Base-by-base conservation (phyloP, 2,113 vertebrate species). In the Muscicapa adusta region DNA sequence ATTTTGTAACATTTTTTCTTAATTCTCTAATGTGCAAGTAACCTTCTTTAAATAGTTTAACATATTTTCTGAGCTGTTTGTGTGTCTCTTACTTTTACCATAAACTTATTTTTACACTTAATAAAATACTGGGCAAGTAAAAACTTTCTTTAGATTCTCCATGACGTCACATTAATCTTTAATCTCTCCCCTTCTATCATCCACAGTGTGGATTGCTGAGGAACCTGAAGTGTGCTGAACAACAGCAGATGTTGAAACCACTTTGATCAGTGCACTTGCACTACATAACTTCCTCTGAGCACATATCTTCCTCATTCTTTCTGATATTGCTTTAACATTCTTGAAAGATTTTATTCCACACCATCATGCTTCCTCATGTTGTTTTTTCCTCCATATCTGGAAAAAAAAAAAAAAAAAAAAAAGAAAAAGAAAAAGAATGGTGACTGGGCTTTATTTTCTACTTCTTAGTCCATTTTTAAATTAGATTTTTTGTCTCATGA, bases 241-340 rank as follows among this genome's bases (percentile, higher is more conserved):
- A n/a, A 43, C 31, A 88, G 51, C 63, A 87, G 88, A 91, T 86
- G 78, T 74, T 86, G 91, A 81, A 94, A 74, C 13, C 18, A 51
- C 56, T 88, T 91, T 89, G 47, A 38, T 93, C 61, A 54, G 22
- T 54, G 43, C 38, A 33, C 22, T 73, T 71, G 66, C 12, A 54
- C 54, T 73, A 70, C 12, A 10, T 28, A 83, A 58, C 36, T 80
- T 90, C 65, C 29, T 82, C 60, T 76, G 60, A 82, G 50, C n/a
- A 60, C 17, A 14, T 66, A 93, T 43, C 34, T 89, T 42, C 48
- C 53, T 91, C 36, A 71, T 92, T 91, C 53, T 36, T 91, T 86
- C 65, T 92, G 65, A 65, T 61, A 71, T 12, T 38, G 6, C 10
- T 92, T 86, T 53, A 87, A 33, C 20, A 58, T 78, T 81, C 53